phyloP scores from a whole-genome alignment of 2,888 invertebrate genomes.

The Perizoma affinitatum region DNA sequence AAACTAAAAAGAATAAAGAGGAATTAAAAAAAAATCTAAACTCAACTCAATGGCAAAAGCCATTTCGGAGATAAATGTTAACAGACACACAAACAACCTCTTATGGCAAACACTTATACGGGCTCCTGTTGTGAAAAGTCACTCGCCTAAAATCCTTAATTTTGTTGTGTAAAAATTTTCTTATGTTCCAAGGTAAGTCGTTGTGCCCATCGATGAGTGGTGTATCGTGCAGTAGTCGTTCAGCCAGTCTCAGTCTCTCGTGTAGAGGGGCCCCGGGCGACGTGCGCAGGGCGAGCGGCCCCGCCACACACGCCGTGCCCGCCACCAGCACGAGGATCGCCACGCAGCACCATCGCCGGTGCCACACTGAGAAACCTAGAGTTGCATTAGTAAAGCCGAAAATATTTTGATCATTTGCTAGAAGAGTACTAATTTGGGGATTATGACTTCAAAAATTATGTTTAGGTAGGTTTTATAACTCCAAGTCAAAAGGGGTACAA shows the following conservation, averaged over 20 bases:
- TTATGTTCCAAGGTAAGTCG: conserved; percentile 95
- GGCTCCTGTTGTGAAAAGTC: not conserved
- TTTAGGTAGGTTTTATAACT: too few relatives aligned
- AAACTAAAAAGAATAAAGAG: too few relatives aligned
- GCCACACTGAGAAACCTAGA: conserved; percentile 70
- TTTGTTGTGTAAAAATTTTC: conserved; percentile 94
- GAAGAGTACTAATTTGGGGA: not conserved
- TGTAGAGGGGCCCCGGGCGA: conserved; percentile 90
- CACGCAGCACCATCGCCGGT: conserved; percentile 90
- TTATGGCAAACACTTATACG: too few relatives aligned
- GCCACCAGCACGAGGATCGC: conserved; percentile 90
- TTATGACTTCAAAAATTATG: too few relatives aligned
- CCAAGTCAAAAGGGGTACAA: too few relatives aligned
- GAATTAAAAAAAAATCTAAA: too few relatives aligned
- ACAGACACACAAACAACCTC: too few relatives aligned
- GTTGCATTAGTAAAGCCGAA: not conserved
- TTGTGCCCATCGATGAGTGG: conserved; percentile 94
- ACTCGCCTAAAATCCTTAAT: conserved; percentile 91
- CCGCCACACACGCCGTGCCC: conserved; percentile 91
- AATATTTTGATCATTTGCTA: conserved; percentile 35
- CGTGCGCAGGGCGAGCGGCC: conserved; percentile 90
- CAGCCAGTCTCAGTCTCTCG: conserved; percentile 89
- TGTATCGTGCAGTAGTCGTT: conserved; percentile 89
- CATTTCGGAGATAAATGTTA: too few relatives aligned
- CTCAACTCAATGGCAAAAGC: too few relatives aligned